These are phyloP conservation scores for Paramacrobiotus metropolitanus DNA, from an alignment of 1,140 invertebrate genomes.

Conservation along the genomic window DNA sequence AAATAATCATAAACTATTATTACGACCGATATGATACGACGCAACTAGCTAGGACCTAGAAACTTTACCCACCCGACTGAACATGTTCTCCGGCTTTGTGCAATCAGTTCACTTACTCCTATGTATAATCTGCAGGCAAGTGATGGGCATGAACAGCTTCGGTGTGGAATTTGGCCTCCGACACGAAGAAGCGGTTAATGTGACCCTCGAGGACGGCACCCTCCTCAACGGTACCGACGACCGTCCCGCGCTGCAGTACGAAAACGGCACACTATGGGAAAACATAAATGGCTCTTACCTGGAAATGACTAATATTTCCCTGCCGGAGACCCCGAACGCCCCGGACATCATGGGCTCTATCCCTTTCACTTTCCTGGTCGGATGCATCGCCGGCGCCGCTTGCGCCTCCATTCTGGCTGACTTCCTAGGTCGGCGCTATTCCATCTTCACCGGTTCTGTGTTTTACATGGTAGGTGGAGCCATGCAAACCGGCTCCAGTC, in stretches of 20 bases:
- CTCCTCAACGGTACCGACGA: neutral
- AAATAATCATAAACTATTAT: too few species aligned
- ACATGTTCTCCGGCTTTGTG: too few species aligned
- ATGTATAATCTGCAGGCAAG: neutral
- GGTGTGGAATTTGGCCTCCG: neutral
- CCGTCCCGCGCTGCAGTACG: neutral
- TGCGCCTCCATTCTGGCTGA: conserved; percentile 19
- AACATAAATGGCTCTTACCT: too few species aligned
- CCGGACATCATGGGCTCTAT: neutral
- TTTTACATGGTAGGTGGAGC: conserved; percentile 32
- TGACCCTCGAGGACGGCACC: too few species aligned
- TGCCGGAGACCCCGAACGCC: too few species aligned
- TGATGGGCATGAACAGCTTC: neutral
- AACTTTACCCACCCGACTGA: too few species aligned
- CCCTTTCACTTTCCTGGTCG: conserved; percentile 13
- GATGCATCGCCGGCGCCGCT: neutral
- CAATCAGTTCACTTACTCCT: too few species aligned
- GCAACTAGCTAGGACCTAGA: too few species aligned
- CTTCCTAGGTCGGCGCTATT: conserved; percentile 27
- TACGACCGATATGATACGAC: too few species aligned
- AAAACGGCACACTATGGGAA: too few species aligned
- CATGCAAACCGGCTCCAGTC: conserved; percentile 28
- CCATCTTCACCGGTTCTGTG: conserved; percentile 30
- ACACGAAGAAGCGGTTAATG: too few species aligned
- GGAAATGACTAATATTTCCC: too few species aligned